Base-by-base conservation (phyloP, 2,888 invertebrate genomes). In the Eledone cirrhosa region DNA sequence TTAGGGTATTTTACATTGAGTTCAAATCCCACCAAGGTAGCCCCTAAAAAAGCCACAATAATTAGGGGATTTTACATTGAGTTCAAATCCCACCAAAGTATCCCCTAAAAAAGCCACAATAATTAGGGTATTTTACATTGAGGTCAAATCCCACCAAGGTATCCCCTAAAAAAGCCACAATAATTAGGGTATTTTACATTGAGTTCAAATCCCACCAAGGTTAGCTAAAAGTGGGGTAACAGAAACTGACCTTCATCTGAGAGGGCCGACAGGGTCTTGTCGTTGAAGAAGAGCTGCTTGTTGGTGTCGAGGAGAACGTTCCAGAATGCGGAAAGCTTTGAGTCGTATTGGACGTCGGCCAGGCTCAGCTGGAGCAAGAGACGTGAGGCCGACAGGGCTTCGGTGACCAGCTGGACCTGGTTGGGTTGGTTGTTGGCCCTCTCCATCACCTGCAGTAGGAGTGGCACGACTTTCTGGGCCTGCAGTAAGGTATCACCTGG, bases 261-360 rank as follows among this genome's bases (percentile, higher is more conserved):
- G 67, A 95, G 94, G 16, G 94, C 92, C 22, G 93, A 88, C 65
- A 97, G 92, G 89, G 95, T 95, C 86, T 96, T 94, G 84, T 97
- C 97, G 78, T 95, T 94, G 74, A 96, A 93, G 89, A 97, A 94
- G 80, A 95, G 92, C 87, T 95, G 95, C 87, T 95, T 95, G 79
- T 95, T 94, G 86, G 94, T 92, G 90, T 95, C 95, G 65, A 93
- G 88, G n/a, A 95, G 91, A 75, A 94, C 92, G 63, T 92, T 93
- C 95, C 96, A 95, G 84, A 95, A 91, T 63, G 92, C 90, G 53
- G 91, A 91, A 77, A 93, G 91, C 83, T 92, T 92, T n/a, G 89
- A 84, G 67, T 90, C 90, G 82, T 87, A 82, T 76, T 87, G 84
- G 41, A 89, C 88, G 78, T 92, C 90, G 14, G 92, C 90, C 48